Evolutionary conservation across 2,113 vertebrate species (phyloP), one percentile per base, ranked within the genome.

Genomic region (Chroicocephalus ridibundus): DNA sequence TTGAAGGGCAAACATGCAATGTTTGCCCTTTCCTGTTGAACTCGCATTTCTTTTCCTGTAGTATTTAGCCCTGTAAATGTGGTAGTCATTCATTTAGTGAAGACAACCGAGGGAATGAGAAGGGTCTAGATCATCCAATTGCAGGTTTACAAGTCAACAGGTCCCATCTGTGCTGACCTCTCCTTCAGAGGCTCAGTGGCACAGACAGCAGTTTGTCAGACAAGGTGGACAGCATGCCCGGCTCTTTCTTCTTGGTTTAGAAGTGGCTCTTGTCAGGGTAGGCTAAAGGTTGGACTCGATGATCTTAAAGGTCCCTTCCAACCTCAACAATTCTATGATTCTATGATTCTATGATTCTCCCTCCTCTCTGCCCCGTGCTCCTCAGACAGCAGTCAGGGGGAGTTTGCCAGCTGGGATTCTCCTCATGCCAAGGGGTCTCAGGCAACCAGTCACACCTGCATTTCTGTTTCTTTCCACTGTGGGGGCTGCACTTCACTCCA

Each of bases 341-440:
- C n/a, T n/a, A n/a, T n/a, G n/a, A n/a, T n/a, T n/a, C n/a, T n/a
- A n/a, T n/a, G n/a, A n/a, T n/a, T n/a, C 36, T 72, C 44, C 26
- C 24, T 55, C 34, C 0, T 0, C 29, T 42, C 29, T 77, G 20
- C 18, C 6, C 38, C 0, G 0, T 24, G 46, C 25, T 74, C 31
- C 38, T 84, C 21, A 38, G 24, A 25, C 18, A 86, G 55, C 57
- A 44, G 13, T 9, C 42, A 64, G 31, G 15, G 13, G 14, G 15
- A 61, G 60, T 42, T 64, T 76, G 21, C 40, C 19, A 72, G 0
- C 26, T 55, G n/a, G 32, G 38, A 5, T 65, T 66, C 52, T 81
- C 31, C 58, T 89, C 60, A 7, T 38, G 47, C 51, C 36, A n/a
- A 40, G 18, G 46, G 6, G 4, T 40, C 61, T 87, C 36, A 44